Evolutionary conservation across 2,888 invertebrate genomes (phyloP).

Genomic region (Limnephilus marmoratus): DNA sequence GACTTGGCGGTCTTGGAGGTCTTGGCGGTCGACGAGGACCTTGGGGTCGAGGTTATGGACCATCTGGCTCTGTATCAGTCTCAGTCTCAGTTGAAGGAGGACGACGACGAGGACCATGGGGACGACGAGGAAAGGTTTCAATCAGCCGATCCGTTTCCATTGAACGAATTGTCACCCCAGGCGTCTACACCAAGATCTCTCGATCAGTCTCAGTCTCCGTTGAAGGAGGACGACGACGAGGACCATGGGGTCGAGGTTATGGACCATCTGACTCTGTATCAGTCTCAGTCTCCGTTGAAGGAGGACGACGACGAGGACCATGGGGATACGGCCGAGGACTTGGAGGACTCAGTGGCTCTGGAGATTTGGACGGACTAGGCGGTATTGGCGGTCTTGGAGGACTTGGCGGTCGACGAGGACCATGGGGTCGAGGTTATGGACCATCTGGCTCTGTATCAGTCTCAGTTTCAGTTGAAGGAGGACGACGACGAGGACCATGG

Average conservation of each 20-base stretch:
- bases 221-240: constrained; percentile 50
- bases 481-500: constrained; percentile 27
- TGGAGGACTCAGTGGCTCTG: too few species aligned
- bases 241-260: not conserved
- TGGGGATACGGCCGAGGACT: not conserved
- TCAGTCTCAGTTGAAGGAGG: not conserved
- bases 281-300: constrained; percentile 42
- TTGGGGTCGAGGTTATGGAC: too few species aligned
- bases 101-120: constrained; percentile 36
- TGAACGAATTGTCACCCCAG: constrained; percentile 31
- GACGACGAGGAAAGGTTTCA: constrained; percentile 24
- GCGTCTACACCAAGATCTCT: constrained; percentile 10
- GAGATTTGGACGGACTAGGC: too few species aligned
- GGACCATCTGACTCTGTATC: constrained; percentile 30
- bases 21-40: too few species aligned
- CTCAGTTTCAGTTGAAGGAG: constrained; percentile 41
- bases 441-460: not conserved
- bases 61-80: too few species aligned
- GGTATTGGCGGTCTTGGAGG: not conserved
- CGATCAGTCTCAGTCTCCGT: constrained; percentile 37
- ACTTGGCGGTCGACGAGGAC: not conserved
- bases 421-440: not conserved
- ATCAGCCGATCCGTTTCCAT: constrained; percentile 48
- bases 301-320: constrained; percentile 40
- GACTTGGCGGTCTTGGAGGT: too few species aligned